phyloP scores from a whole-genome alignment of 2,113 vertebrate genomes.

The Oryzias curvinotus region DNA sequence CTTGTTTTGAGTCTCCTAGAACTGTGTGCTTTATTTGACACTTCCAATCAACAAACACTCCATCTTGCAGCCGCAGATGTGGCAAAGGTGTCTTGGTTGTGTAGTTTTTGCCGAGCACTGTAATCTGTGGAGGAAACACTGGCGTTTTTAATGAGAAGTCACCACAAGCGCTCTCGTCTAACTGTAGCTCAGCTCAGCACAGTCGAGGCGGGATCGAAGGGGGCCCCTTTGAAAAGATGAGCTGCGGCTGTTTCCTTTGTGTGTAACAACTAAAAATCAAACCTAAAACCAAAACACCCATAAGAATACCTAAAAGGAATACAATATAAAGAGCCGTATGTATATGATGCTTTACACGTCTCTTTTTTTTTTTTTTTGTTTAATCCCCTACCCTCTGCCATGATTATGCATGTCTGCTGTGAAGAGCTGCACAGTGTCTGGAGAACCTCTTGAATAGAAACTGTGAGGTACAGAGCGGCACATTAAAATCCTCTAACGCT shows the following conservation, averaged over 20 bases:
- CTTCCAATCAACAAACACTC: slow-evolving; percentile 63
- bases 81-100: slow-evolving; percentile 49
- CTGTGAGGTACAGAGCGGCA: slow-evolving; percentile 66
- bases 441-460: slow-evolving; percentile 73
- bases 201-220: slow-evolving; percentile 65
- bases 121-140: slow-evolving; percentile 62
- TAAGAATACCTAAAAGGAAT: slow-evolving; percentile 80
- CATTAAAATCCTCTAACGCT: slow-evolving; percentile 71
- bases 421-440: slow-evolving; percentile 73
- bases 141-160: slow-evolving; percentile 72
- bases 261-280: slow-evolving; percentile 73
- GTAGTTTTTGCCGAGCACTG: slow-evolving; percentile 50
- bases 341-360: slow-evolving; percentile 76
- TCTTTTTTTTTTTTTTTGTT: slow-evolving; percentile 52
- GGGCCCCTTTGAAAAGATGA: slow-evolving; percentile 73
- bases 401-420: slow-evolving; percentile 74
- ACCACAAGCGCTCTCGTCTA: slow-evolving; percentile 57
- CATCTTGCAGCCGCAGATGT: slow-evolving; percentile 44
- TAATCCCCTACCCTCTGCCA: slow-evolving; percentile 58
- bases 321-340: slow-evolving; percentile 74
- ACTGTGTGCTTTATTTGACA: slow-evolving; percentile 74
- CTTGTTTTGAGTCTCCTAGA: slow-evolving; percentile 49
- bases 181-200: slow-evolving; percentile 44
- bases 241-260: slow-evolving; percentile 73
- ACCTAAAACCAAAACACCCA: slow-evolving; percentile 77